Evolutionary conservation across 2,888 invertebrate species (phyloP), one percentile per base, ranked within the genome.

Genomic region (Rambutsinella grinnellia): DNA sequence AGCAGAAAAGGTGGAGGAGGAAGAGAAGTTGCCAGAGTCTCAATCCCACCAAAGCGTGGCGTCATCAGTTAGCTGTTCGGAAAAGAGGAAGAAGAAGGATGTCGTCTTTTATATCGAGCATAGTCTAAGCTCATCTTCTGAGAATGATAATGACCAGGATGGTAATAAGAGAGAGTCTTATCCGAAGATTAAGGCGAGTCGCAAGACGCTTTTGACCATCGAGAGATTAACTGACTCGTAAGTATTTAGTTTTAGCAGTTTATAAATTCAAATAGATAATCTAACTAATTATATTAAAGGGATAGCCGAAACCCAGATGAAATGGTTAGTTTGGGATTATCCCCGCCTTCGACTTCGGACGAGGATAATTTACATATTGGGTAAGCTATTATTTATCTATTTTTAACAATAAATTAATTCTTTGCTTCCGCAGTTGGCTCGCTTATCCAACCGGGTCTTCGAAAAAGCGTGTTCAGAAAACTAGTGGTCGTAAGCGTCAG

Each of bases 321-420:
- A 57, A 75, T 75, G 75, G 54, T 56, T 13, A 67, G 51, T 23
- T 47, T 56, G 27, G 75, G 36, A 0, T 53, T 75, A 15, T 67
- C 67, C 0, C 75, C 75, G 1, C 75, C 75, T 19, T 62, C 67
- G 3, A 75, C 67, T 44, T 68, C 68, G 2, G 75, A 75, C 17
- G 68, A 68, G 10, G 75, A 75, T 62, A 75, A 75, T 62, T 62
- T 67, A 44, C 62, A 67, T 17, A 67, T 75, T n/a, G 75, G 75
- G 67, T 72, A 66, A 44, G 10, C 19, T 36, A 21, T 54, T 15
- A 57, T 57, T 26, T 28, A 2, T 24, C 44, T 51, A 26, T 63
- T 17, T 51, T 17, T 51, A 8, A 51, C 2, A 10, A 23, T 3
- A 17, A 19, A 49, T 49, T 5, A 49, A 10, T 49, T 49, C 17